Evolutionary conservation across 2,888 invertebrate species (phyloP).

Genomic region (Blera fallax): DNA sequence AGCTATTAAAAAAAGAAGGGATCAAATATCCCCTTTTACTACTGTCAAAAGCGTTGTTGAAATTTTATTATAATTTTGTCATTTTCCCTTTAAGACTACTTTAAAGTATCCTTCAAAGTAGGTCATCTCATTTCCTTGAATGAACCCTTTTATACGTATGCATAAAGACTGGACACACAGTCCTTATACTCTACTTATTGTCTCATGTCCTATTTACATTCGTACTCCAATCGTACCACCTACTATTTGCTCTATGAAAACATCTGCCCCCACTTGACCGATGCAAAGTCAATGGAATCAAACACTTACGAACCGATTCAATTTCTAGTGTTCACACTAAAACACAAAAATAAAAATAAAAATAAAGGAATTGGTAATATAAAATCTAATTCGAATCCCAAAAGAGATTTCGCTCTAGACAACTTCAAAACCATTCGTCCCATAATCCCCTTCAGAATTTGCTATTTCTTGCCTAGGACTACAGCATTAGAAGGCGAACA

Average conservation of each 20-base stretch:
- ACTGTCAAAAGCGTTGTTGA: too few relatives aligned
- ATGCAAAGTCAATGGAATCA: slow-evolving; percentile 41
- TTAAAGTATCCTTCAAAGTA: background rate
- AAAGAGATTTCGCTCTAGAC: slow-evolving; percentile 32
- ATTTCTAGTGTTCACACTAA: slow-evolving; percentile 18
- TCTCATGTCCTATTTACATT: background rate
- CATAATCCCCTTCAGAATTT: slow-evolving; percentile 28
- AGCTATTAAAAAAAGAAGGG: too few relatives aligned
- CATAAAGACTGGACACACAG: too few relatives aligned
- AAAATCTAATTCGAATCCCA: slow-evolving; percentile 12
- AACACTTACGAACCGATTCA: slow-evolving; percentile 49
- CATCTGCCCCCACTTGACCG: slow-evolving; percentile 50
- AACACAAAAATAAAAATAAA: slow-evolving; percentile 1
- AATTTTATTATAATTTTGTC: too few relatives aligned
- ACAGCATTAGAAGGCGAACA: too few relatives aligned
- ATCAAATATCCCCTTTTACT: too few relatives aligned
- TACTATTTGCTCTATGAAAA: slow-evolving; percentile 18
- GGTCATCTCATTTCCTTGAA: background rate
- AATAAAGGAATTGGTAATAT: slow-evolving; percentile 17
- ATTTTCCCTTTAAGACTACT: too few relatives aligned
- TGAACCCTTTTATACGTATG: too few relatives aligned
- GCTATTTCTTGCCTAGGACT: background rate
- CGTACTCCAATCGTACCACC: background rate
- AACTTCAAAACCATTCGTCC: slow-evolving; percentile 30
- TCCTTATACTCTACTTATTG: background rate